Conservation (phyloP, 2,113 vertebrate genomes). For the Otis tarda region DNA sequence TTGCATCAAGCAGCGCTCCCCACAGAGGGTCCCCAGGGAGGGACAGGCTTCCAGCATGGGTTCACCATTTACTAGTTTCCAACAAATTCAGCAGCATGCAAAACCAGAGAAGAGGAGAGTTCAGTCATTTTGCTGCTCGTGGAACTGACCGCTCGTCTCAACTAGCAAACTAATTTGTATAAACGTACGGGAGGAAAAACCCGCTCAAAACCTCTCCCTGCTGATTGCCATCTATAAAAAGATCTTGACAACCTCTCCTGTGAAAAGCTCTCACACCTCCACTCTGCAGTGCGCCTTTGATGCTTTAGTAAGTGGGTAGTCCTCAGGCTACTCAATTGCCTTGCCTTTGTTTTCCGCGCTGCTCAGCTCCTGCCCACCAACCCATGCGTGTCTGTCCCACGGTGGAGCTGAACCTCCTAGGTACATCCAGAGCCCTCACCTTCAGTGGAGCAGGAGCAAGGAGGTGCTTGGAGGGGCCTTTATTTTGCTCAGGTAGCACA, state of each 20-base stretch:
- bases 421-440: not conserved
- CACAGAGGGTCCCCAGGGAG: not conserved
- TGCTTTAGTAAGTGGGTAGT: not conserved
- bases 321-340: not conserved
- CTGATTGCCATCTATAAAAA: not conserved
- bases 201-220: not conserved
- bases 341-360: not conserved
- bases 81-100: not conserved
- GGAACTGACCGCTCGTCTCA: rapidly evolving
- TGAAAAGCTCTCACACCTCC: conserved; percentile 37
- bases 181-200: not conserved
- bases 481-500: not conserved
- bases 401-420: not conserved
- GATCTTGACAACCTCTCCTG: conserved; percentile 8
- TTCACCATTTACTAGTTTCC: not conserved
- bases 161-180: not conserved
- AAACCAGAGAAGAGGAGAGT: not conserved
- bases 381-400: no score
- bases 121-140: not conserved
- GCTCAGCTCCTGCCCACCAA: rapidly evolving
- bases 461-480: not conserved
- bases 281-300: not conserved
- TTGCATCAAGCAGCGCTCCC: not conserved
- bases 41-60: not conserved
- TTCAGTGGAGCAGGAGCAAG: rapidly evolving